Conservation (phyloP, 1,140 invertebrate species). For the Apis laboriosa region DNA sequence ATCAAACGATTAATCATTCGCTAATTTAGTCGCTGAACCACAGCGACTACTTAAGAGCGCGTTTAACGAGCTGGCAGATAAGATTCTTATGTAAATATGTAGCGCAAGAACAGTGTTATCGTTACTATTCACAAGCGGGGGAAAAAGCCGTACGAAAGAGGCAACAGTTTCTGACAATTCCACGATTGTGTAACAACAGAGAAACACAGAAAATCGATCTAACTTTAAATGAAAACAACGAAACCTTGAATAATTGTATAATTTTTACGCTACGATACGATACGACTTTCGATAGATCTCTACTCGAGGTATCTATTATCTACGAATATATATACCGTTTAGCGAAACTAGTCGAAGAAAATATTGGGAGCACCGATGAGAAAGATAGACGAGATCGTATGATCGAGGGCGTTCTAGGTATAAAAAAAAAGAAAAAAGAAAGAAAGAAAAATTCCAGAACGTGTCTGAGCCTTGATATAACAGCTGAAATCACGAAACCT, state of each 20-base stretch:
- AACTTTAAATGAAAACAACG: constrained; percentile 23
- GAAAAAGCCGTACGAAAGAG: constrained; percentile 18
- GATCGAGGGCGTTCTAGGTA: neutral
- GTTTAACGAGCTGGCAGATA: constrained; percentile 48
- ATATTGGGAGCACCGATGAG: neutral
- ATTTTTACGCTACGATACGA: neutral
- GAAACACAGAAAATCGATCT: constrained; percentile 11
- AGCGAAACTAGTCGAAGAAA: neutral
- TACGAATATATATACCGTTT: neutral
- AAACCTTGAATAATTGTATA: neutral
- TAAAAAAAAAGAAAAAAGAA: neutral
- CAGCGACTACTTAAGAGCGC: constrained; percentile 17
- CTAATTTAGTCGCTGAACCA: constrained; percentile 53
- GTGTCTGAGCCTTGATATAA: neutral
- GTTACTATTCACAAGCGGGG: constrained; percentile 11
- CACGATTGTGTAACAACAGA: constrained; percentile 37
- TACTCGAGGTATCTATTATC: neutral
- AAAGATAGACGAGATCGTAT: neutral
- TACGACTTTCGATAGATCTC: neutral
- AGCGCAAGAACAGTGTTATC: constrained; percentile 47
- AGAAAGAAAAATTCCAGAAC: constrained; percentile 7
- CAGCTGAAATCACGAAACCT: constrained; percentile 40
- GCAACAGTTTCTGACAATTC: constrained; percentile 10
- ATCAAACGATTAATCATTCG: constrained; percentile 52
- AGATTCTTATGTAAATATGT: constrained; percentile 64